These are phyloP conservation scores for Eumeta japonica DNA, from an alignment of 1,140 invertebrate genomes.

Conservation along the genomic window DNA sequence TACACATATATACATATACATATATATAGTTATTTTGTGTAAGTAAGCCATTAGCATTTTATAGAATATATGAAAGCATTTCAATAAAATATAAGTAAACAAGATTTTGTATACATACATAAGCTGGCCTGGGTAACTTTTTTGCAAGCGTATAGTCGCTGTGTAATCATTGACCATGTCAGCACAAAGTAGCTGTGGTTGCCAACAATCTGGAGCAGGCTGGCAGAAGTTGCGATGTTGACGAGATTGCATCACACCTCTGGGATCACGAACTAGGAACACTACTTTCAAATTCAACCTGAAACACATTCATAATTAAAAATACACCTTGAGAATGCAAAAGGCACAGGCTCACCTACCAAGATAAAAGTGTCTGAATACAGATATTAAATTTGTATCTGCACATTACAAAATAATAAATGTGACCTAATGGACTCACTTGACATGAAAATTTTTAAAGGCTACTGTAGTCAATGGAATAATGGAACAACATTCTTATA, in stretches of 20 bases:
- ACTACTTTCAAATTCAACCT: conserved; percentile 76
- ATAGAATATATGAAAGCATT: no score
- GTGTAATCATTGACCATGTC: conserved; percentile 82
- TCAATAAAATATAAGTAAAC: no score
- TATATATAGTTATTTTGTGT: no score
- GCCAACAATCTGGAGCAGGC: conserved; percentile 76
- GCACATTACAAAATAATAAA: background rate
- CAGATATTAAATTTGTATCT: no score
- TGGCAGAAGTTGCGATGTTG: conserved; percentile 83
- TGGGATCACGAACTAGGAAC: conserved; percentile 78
- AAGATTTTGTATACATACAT: conserved; percentile 67
- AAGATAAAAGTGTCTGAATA: background rate
- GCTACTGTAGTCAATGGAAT: no score
- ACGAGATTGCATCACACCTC: conserved; percentile 82
- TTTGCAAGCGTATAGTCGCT: conserved; percentile 67
- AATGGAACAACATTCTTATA: no score
- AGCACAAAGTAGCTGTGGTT: conserved; percentile 72
- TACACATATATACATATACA: no score
- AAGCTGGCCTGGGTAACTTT: conserved; percentile 70
- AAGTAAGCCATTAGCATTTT: no score
- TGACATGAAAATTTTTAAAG: no score
- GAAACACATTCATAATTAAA: conserved; percentile 21
- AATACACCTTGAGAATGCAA: no score
- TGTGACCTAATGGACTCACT: background rate
- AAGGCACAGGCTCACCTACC: background rate